phyloP scores from a whole-genome alignment of 2,113 vertebrate genomes.

The Electrona antarctica region DNA sequence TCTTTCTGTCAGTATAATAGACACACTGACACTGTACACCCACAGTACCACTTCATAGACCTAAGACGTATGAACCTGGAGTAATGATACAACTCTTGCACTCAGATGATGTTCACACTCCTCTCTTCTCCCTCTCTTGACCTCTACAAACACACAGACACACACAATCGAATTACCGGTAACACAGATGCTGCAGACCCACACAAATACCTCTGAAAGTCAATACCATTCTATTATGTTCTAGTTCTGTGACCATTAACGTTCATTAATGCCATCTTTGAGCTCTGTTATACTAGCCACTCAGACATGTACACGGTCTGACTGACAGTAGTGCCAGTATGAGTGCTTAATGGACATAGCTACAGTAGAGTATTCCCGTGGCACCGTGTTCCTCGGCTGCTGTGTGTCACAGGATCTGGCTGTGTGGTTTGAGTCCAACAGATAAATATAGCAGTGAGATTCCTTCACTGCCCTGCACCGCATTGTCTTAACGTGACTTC shows the following conservation, averaged over 20 bases:
- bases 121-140: no score
- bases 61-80: no score
- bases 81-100: no score
- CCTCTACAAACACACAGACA: no score
- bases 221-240: no score
- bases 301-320: not conserved
- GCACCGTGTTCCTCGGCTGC: constrained; percentile 1
- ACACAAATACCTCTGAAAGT: no score
- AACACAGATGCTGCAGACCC: no score
- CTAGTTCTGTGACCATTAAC: no score
- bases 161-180: no score
- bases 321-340: not conserved
- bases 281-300: not conserved
- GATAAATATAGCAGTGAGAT: constrained; percentile 56
- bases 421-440: constrained; percentile 16
- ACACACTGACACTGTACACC: not conserved
- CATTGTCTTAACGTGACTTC: constrained; percentile 46
- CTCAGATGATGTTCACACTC: no score
- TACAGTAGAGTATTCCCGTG: not conserved
- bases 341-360: not conserved
- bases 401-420: not conserved
- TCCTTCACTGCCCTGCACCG: constrained; percentile 19
- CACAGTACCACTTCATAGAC: no score
- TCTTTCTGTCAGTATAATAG: constrained; percentile 3
- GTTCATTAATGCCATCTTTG: no score